These are phyloP conservation scores for Pseudococcus jackbeardsleyi DNA, from an alignment of 2,888 invertebrate species.

Conservation along the genomic window DNA sequence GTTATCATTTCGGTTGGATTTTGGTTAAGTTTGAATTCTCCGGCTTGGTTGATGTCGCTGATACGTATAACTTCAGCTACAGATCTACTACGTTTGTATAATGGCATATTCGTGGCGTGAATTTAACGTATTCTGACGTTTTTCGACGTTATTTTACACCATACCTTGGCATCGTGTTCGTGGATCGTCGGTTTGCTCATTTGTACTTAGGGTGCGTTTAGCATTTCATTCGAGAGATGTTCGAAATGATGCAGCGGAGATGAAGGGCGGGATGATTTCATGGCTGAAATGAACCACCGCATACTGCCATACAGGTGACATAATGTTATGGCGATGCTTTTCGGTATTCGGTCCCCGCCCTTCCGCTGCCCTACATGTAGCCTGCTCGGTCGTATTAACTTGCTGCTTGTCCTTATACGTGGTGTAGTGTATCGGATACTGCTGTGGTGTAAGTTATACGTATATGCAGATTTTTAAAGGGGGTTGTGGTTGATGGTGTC, in stretches of 20 bases:
- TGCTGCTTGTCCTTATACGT: too few species aligned
- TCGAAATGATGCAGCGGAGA: background rate
- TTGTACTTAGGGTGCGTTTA: slow-evolving; percentile 5
- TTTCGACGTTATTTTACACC: slow-evolving; percentile 24
- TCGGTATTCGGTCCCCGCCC: background rate
- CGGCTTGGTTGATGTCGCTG: background rate
- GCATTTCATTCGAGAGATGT: background rate
- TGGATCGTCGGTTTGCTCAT: background rate
- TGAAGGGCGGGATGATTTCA: background rate
- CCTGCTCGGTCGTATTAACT: too few species aligned
- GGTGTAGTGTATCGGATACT: background rate
- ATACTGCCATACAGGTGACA: background rate
- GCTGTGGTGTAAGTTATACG: background rate
- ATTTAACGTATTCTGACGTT: slow-evolving; percentile 18
- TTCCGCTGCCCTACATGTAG: too few species aligned
- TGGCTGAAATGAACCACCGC: slow-evolving; percentile 7
- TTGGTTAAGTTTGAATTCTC: background rate
- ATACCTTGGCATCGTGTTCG: background rate
- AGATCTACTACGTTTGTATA: background rate
- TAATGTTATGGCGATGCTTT: slow-evolving; percentile 5
- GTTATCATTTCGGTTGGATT: too few species aligned
- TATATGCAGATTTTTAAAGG: background rate
- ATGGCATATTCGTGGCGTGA: slow-evolving; percentile 16
- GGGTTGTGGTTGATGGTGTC: background rate
- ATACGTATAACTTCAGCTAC: background rate